Base-by-base conservation (phyloP, 2,797 vertebrate genomes). In the Pipistrellus nathusii region DNA sequence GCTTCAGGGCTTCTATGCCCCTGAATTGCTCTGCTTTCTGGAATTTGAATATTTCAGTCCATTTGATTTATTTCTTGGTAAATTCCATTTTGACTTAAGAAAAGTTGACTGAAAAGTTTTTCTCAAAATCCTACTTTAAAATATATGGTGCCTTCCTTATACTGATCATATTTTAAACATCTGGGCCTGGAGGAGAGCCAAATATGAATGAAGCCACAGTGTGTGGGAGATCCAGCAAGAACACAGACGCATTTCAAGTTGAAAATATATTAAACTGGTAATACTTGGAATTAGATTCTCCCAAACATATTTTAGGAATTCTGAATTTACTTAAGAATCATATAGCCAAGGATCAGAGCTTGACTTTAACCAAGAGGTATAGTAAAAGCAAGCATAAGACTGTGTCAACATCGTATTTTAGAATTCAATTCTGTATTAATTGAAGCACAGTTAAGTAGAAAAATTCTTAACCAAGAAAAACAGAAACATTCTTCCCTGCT, bases 21-120 rank as follows among this genome's bases (percentile, higher is more conserved):
- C 92, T 48, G 6, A 87, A 71, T 48, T 80, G 48, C 44, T 85
- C 89, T 91, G 84, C 93, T 97, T 95, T 96, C 62, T 94, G 23
- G 76, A 91, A 66, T 83, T 80, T 1, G 53, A 44, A 64, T 77
- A 71, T 66, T 86, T 92, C 75, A 9, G 25, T 64, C 62, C 44
- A 46, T 30, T 80, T 59, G 18, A 66, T 81, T 48, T 92, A 15
- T 86, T 76, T 72, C 68, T 93, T 89, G n/a, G 46, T 68, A 94
- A 62, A 51, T 80, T 91, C 57, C 84, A 14, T 76, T 59, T 77
- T 85, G 53, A n/a, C 32, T 84, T 82, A 53, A 85, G 76, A 85
- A 46, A 88, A 75, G 10, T 69, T 89, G 6, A 48, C 55, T 62
- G 27, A 64, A 75, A 78, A 62, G 13, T 77, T 93, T 92, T 62